Conservation (phyloP, 2,797 vertebrate genomes). For the Chiropotes sagulatus region DNA sequence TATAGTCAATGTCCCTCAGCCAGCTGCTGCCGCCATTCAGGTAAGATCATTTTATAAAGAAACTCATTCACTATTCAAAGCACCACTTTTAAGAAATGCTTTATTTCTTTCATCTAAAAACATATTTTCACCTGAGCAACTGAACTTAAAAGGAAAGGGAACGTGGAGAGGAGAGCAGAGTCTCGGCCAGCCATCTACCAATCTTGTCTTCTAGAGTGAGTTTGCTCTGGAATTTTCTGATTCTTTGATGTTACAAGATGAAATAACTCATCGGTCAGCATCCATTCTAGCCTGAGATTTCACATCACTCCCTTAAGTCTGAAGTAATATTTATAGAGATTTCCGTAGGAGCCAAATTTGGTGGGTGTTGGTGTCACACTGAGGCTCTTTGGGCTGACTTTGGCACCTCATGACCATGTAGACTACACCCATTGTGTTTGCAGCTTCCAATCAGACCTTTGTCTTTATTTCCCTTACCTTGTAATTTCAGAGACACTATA, state of each 20-base stretch:
- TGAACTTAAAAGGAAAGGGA: conserved; percentile 56
- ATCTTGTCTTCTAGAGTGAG: conserved; percentile 51
- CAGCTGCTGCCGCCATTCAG: conserved; percentile 97
- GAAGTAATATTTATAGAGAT: conserved; percentile 48
- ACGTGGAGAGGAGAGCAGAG: conserved; percentile 55
- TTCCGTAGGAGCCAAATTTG: conserved; percentile 54
- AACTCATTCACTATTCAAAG: conserved; percentile 50
- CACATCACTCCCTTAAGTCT: conserved; percentile 56
- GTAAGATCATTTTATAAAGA: conserved; percentile 83
- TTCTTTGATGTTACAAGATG: not conserved
- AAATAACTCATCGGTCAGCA: conserved; percentile 50
- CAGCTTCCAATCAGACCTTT: conserved; percentile 78
- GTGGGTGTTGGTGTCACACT: conserved; percentile 39
- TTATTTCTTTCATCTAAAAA: conserved; percentile 16
- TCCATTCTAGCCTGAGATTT: conserved; percentile 54
- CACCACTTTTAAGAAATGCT: not conserved
- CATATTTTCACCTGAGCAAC: conserved; percentile 28
- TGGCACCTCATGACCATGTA: conserved; percentile 56
- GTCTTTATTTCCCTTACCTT: conserved; percentile 81
- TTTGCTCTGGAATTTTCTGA: not conserved
- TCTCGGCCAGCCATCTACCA: conserved; percentile 18
- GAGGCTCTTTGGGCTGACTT: conserved; percentile 60
- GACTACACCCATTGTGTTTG: conserved; percentile 73
- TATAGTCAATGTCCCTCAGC: conserved; percentile 96
- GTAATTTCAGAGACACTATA: conserved; percentile 97